A percentile compares a stretch with the other conserved stretches of the same genome.
These are phyloP conservation scores for Palythoa heliodiscus DNA, from an alignment of 92 coral and sea anemone species.

Conservation along the genomic window DNA sequence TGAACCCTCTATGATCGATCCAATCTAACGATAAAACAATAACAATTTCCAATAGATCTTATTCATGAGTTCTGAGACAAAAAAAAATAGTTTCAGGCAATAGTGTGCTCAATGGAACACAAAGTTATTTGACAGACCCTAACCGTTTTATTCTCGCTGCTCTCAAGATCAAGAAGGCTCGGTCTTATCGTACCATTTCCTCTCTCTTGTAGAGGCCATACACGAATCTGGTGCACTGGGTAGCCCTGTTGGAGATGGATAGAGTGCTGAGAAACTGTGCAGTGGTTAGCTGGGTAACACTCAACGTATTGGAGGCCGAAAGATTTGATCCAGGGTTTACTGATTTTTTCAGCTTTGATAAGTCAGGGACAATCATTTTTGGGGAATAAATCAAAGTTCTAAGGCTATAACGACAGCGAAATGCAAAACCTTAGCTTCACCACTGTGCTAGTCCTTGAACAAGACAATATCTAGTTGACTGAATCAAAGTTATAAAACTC, in stretches of 20 bases:
- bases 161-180: constrained; percentile 74
- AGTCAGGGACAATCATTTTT: neutral
- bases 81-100: too few species aligned
- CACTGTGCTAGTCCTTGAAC: too few species aligned
- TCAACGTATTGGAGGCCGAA: too few species aligned
- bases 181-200: constrained; percentile 93
- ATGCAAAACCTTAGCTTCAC: too few species aligned
- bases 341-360: neutral
- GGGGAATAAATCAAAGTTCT: too few species aligned
- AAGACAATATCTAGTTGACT: too few species aligned
- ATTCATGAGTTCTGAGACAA: too few species aligned
- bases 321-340: too few species aligned
- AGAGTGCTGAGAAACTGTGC: neutral
- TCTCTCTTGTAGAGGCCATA: constrained; percentile 95
- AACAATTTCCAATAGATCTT: too few species aligned
- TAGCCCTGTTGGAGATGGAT: constrained; percentile 68
- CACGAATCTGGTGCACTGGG: constrained; percentile 89
- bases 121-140: neutral
- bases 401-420: too few species aligned
- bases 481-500: too few species aligned
- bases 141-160: constrained; percentile 66
- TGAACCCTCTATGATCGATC: constrained; percentile 67
- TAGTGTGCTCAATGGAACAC: neutral
- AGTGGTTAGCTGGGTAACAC: neutral
- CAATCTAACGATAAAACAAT: constrained; percentile 56